phyloP scores from a whole-genome alignment of 2,797 vertebrate species.

The Dromococcyx pavoninus region DNA sequence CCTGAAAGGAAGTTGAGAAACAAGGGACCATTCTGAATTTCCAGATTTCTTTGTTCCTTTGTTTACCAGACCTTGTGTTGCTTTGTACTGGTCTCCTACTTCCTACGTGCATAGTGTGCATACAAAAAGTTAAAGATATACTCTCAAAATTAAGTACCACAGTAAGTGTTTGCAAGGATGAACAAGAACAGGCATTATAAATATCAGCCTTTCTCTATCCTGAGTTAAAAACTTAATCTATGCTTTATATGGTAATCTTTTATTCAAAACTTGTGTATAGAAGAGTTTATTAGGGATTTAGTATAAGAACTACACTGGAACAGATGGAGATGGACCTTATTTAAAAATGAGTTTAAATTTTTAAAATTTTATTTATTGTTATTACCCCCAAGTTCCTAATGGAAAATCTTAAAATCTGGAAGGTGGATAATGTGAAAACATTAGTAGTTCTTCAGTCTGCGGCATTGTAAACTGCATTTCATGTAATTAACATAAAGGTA shows the following conservation, averaged over 20 bases:
- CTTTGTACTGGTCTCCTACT: neutral
- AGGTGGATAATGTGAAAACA: neutral
- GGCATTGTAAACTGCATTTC: neutral
- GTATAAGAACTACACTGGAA: neutral
- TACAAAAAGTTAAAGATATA: neutral
- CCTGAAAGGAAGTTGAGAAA: neutral
- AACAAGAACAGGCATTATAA: rapidly evolving
- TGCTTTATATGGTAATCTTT: neutral
- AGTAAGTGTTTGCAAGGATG: neutral
- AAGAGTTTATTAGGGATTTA: neutral
- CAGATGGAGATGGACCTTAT: neutral
- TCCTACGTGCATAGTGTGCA: neutral
- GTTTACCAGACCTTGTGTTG: neutral
- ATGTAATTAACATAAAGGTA: neutral
- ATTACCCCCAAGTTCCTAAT: neutral
- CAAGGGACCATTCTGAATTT: neutral
- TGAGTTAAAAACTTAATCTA: neutral
- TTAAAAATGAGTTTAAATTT: neutral
- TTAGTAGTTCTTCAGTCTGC: neutral
- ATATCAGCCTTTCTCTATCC: neutral
- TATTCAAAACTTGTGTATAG: neutral
- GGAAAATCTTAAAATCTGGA: neutral
- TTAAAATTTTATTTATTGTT: neutral
- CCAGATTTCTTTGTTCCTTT: neutral
- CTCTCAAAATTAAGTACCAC: neutral